phyloP scores from a whole-genome alignment of 2,888 invertebrate species.

The Calameuta pallipes region DNA sequence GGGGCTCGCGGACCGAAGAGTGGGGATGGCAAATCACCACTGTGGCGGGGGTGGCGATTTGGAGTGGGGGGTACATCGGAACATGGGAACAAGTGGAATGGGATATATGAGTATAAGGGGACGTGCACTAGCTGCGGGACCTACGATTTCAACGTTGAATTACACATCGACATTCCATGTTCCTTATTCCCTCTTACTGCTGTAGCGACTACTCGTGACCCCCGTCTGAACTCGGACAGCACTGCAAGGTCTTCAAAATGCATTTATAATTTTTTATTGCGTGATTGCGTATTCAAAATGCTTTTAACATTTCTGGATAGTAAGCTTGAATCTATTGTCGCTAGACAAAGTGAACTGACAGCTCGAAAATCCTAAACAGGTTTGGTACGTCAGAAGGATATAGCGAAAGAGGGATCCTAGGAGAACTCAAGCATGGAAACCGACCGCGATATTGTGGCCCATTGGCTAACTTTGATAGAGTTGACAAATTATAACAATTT shows the following conservation, averaged over 20 bases:
- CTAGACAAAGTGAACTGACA: background rate
- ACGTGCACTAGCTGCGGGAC: background rate
- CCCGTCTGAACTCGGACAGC: background rate
- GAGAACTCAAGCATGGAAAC: background rate
- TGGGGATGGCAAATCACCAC: constrained; percentile 5
- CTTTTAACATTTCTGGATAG: background rate
- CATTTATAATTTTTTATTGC: background rate
- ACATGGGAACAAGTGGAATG: constrained; percentile 1
- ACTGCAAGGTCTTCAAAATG: background rate
- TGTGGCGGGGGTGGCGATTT: constrained; percentile 9
- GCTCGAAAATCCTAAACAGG: background rate
- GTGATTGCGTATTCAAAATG: background rate
- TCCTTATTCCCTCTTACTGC: background rate
- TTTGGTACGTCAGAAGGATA: background rate
- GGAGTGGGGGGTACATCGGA: constrained; percentile 17
- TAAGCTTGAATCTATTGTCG: background rate
- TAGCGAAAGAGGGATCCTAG: background rate
- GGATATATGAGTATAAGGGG: background rate
- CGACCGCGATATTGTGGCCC: no score
- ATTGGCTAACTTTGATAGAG: constrained; percentile 27
- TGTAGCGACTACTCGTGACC: background rate
- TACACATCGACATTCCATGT: background rate
- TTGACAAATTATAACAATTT: constrained; percentile 30
- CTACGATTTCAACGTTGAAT: background rate
- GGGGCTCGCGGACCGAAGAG: constrained; percentile 7